Conservation (phyloP, 2,888 invertebrate species). For the Dorcus hopei region DNA sequence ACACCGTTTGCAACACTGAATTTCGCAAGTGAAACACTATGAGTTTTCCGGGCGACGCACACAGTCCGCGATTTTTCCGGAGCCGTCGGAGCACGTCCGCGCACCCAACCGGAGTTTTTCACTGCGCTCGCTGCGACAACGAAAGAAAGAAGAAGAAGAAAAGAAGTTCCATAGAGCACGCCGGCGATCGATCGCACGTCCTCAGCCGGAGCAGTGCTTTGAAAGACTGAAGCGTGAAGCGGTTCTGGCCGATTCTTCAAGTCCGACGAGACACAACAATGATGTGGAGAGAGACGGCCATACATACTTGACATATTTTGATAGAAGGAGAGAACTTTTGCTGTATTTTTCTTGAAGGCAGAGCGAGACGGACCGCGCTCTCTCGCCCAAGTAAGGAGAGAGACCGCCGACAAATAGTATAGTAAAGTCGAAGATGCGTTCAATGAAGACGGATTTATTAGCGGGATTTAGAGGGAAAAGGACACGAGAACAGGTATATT, state of each 20-base stretch:
- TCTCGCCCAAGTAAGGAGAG: neutral
- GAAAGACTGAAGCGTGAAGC: constrained; percentile 31
- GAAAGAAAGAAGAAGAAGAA: too few species aligned
- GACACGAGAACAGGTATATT: constrained; percentile 23
- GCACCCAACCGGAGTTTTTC: too few species aligned
- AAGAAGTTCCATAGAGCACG: neutral
- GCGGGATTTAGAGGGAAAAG: constrained; percentile 17
- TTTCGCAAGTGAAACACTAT: too few species aligned
- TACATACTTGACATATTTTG: constrained; percentile 48
- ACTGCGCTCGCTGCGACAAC: too few species aligned
- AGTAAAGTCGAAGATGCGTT: constrained; percentile 19
- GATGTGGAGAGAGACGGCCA: constrained; percentile 42
- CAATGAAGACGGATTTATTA: constrained; percentile 25
- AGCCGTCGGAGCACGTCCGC: too few species aligned
- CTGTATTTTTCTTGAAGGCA: neutral
- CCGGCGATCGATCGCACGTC: constrained; percentile 16
- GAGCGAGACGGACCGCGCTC: neutral
- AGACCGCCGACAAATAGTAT: constrained; percentile 6
- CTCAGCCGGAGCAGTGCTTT: constrained; percentile 23
- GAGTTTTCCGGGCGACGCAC: too few species aligned
- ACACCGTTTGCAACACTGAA: too few species aligned
- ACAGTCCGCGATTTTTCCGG: too few species aligned
- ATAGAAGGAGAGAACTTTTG: constrained; percentile 24
- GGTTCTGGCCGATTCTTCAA: constrained; percentile 23
- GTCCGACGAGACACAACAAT: constrained; percentile 32